phyloP scores from a whole-genome alignment of 2,888 invertebrate species.

The Cremastinae sp. region DNA sequence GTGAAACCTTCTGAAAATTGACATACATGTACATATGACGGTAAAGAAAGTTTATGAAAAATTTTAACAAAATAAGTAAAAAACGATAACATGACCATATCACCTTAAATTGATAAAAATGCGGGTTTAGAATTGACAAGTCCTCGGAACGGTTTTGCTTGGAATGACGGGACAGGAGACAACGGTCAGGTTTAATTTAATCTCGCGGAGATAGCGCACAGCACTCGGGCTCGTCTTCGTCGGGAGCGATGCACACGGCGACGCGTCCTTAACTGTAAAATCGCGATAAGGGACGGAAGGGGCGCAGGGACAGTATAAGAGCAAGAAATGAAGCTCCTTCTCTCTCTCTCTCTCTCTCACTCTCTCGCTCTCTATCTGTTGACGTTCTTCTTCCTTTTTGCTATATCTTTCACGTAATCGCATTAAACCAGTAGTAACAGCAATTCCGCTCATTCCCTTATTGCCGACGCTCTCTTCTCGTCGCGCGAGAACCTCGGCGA shows the following conservation, averaged over 20 bases:
- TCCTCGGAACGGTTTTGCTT: constrained; percentile 52
- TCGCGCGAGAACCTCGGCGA: constrained; percentile 40
- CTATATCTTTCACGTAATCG: constrained; percentile 59
- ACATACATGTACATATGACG: too few relatives aligned
- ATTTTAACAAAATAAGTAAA: too few relatives aligned
- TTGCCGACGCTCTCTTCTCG: constrained; percentile 56
- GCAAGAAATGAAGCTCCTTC: constrained; percentile 64
- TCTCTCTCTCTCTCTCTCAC: constrained; percentile 39
- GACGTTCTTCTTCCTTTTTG: constrained; percentile 24
- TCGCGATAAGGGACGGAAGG: constrained; percentile 36
- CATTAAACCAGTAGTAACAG: constrained; percentile 54
- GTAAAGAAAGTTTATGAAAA: too few relatives aligned
- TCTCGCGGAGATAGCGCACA: constrained; percentile 52
- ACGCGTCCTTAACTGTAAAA: constrained; percentile 73
- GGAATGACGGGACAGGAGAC: constrained; percentile 63
- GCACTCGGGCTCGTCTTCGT: constrained; percentile 30
- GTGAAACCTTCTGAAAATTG: too few relatives aligned
- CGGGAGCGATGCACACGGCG: constrained; percentile 33
- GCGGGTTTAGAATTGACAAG: constrained; percentile 23
- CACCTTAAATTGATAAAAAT: not conserved
- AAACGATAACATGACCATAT: too few relatives aligned
- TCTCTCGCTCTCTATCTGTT: constrained; percentile 48
- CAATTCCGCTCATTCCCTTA: constrained; percentile 61
- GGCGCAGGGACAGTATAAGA: constrained; percentile 54
- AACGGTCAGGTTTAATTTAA: constrained; percentile 69